Base-by-base conservation (phyloP, 2,113 vertebrate genomes). In the Desmodus rotundus region DNA sequence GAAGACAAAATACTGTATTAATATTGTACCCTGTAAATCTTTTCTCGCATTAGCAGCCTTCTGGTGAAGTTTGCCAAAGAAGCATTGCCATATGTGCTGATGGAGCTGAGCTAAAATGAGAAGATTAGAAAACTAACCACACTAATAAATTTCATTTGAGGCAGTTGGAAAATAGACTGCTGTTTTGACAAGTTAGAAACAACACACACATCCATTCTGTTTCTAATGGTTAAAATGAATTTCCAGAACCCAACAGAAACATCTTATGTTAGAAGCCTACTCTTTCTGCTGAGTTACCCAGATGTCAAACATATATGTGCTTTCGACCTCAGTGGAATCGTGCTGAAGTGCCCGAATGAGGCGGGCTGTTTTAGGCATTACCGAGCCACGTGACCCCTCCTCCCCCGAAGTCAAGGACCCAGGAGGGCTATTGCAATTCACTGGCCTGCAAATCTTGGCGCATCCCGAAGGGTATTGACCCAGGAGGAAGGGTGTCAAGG, bases 1-100 rank as follows among this genome's bases (percentile, higher is more conserved):
- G 96, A 98, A 95, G 96, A 97, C 93, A 89, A 96, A 98, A 94
- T 93, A 47, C 81, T 74, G 10, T 80, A 94, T 96, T 95, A 98
- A 96, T 96, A 89, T 73, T 80, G 78, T 96, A 14, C 93, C 89
- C 83, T 97, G 97, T 97, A 98, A 98, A 97, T 98, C 97, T 97
- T 98, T 97, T 96, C 97, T 95, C 95, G 31, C 96, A 96, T 98
- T 97, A 98, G 93, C 97, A 95, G 91, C 95, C 96, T 88, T 89
- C 93, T 95, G 93, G 93, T 93, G 13, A 41, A 78, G 89, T 91
- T 92, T 97, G 96, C 97, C 96, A 93, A 65, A 89, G 93, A 97
- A 97, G 94, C 93, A 80, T 93, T 94, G 95, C 97, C 97, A 93
- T 65, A 93, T 97, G 97, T 96, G 97, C 96, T 88, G 96, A 95